Evolutionary conservation across 2,888 invertebrate species (phyloP).

Genomic region (Ectemnius continuus): DNA sequence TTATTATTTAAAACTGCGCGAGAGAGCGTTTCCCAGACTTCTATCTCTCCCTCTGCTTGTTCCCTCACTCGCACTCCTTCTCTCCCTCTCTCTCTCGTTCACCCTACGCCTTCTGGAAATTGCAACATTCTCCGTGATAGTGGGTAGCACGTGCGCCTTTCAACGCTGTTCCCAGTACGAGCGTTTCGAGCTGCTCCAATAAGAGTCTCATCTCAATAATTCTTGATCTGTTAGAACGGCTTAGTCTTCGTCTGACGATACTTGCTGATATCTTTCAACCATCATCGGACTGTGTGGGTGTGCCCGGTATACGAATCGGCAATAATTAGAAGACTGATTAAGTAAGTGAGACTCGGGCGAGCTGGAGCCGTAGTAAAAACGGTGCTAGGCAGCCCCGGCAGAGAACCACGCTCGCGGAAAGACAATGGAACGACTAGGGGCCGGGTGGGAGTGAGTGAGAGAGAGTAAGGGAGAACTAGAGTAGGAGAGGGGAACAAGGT

Average conservation of each 20-base stretch:
- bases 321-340: constrained; percentile 60
- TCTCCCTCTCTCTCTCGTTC: no score
- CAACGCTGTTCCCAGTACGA: constrained; percentile 23
- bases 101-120: constrained; percentile 19
- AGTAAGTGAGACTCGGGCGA: constrained; percentile 39
- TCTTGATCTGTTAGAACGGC: constrained; percentile 15
- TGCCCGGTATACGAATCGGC: constrained; percentile 44
- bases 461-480: constrained; percentile 7
- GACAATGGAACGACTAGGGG: not conserved
- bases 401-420: no score
- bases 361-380: no score
- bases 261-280: no score
- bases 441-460: no score
- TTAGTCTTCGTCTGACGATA: constrained; percentile 6
- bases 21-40: constrained; percentile 22
- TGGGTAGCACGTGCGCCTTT: constrained; percentile 43
- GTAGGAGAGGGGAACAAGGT: constrained; percentile 11
- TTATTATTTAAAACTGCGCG: constrained; percentile 53
- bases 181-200: constrained; percentile 13
- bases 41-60: no score
- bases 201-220: constrained; percentile 36
- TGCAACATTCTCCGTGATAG: constrained; percentile 24
- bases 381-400: no score
- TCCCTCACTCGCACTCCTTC: no score
- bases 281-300: no score